Evolutionary conservation across 2,797 vertebrate species (phyloP), one percentile per base, ranked within the genome.

Genomic region (Poecilia gillii): DNA sequence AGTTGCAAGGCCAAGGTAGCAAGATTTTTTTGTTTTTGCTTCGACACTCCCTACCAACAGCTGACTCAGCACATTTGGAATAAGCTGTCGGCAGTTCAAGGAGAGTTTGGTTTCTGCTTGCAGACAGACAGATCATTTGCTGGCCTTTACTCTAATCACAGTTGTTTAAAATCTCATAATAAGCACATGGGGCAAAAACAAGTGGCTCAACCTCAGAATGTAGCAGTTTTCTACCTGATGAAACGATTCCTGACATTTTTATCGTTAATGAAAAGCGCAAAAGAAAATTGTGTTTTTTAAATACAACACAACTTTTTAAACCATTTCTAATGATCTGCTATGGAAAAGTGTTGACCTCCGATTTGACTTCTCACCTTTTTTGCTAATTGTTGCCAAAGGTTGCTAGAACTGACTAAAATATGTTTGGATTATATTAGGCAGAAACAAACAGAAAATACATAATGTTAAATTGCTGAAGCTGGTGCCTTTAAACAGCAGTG

Each of bases 251-350:
- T 87, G 80, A 78, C 80, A 74, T 83, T 66, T 83, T 81, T 78
- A 46, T 82, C 20, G 72, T 47, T 39, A 46, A 74, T 39, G 68
- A 66, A 25, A 72, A 75, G 75, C 81, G 91, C 90, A 94, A 89
- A 83, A 80, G 78, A 47, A 13, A 77, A 85, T 84, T 93, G 93
- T 94, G 33, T 84, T 92, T 74, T 95, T 85, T 92, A 73, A 72
- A 76, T 81, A 66, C 45, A 72, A 43, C 79, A 68, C 76, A 13
- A 78, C 78, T 81, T 73, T 49, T 79, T 39, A 81, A 85, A 83
- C 83, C 78, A 75, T 82, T 75, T 51, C 81, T 74, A 78, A 72
- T 73, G 66, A 90, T 83, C 66, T 88, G 71, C 45, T 70, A 51
- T 76, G 36, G 76, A 85, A 83, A 90, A 90, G 88, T 85, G 72